Conservation (phyloP, 2,113 vertebrate species). For the Passer montanus region DNA sequence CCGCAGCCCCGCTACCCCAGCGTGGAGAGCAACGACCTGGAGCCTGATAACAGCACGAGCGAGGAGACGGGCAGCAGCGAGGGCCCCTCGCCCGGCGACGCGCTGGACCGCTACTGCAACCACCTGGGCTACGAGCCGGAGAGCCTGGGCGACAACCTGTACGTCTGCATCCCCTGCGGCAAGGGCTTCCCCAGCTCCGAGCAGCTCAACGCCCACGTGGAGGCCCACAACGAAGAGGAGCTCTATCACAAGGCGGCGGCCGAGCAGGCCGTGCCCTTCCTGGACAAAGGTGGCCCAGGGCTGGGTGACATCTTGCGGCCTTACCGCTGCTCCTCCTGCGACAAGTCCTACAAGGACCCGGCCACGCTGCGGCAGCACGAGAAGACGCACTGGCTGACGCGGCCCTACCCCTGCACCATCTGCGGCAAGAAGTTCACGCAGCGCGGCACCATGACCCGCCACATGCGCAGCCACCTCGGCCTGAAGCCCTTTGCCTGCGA, state of each 20-base stretch:
- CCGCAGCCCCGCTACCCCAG: conserved; percentile 74
- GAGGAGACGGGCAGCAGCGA: conserved; percentile 97
- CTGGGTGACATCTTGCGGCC: conserved; percentile 88
- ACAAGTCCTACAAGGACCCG: conserved; percentile 98
- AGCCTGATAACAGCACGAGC: conserved; percentile 91
- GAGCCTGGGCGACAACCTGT: conserved; percentile 96
- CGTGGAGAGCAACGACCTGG: conserved; percentile 77
- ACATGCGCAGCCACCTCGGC: conserved; percentile 98
- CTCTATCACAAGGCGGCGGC: conserved; percentile 81
- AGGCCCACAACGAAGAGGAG: conserved; percentile 96
- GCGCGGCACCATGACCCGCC: conserved; percentile 98
- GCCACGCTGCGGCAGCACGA: conserved; percentile 97
- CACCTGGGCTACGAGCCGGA: conserved; percentile 94
- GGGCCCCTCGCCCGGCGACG: conserved; percentile 86
- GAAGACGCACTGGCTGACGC: conserved; percentile 98
- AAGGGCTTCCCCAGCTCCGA: conserved; percentile 98
- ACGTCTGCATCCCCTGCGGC: conserved; percentile 97
- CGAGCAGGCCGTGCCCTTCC: conserved; percentile 80
- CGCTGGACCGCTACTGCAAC: conserved; percentile 87
- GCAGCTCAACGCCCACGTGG: conserved; percentile 98
- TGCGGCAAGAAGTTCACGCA: conserved; percentile 99
- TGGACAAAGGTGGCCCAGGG: conserved; percentile 82
- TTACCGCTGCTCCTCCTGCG: conserved; percentile 93
- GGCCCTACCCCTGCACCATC: conserved; percentile 98
- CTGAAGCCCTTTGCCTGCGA: conserved; percentile 98